These are phyloP conservation scores for Crocodylus rhombifer DNA, from an alignment of 2,797 vertebrate genomes.

Conservation along the genomic window DNA sequence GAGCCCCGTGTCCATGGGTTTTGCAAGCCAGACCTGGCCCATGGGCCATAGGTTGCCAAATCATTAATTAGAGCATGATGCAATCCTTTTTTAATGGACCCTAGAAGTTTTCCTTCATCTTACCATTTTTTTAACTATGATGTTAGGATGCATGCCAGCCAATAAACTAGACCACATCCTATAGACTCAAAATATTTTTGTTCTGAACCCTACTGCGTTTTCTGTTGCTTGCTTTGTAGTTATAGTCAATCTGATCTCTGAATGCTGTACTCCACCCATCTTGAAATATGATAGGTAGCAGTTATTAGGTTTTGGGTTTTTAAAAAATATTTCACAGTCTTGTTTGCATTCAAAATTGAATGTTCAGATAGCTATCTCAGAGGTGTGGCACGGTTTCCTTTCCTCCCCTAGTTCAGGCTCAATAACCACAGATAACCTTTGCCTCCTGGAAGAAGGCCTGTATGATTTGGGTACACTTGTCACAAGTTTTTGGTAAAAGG, in stretches of 20 bases:
- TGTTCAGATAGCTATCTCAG: conserved; percentile 31
- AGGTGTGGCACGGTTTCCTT: conserved; percentile 70
- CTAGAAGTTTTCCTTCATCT: not conserved
- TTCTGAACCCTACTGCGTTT: conserved; percentile 24
- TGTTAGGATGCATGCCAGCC: not conserved
- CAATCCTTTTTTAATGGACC: conserved; percentile 40
- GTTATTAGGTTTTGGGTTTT: not conserved
- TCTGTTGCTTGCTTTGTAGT: conserved; percentile 48
- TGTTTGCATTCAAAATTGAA: conserved; percentile 31
- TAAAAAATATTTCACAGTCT: conserved; percentile 51
- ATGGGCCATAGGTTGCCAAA: too few relatives aligned
- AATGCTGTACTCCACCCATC: conserved; percentile 57
- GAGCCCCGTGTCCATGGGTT: too few relatives aligned
- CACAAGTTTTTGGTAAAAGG: conserved; percentile 14
- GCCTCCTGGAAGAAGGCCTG: conserved; percentile 58
- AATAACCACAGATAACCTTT: conserved; percentile 77
- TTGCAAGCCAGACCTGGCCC: too few relatives aligned
- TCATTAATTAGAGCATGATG: not conserved
- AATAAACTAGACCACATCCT: conserved; percentile 64
- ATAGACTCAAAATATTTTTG: conserved; percentile 67
- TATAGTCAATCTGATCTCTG: conserved; percentile 49
- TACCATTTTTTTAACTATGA: conserved; percentile 11
- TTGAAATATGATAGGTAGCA: conserved; percentile 43
- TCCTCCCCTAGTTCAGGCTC: conserved; percentile 67
- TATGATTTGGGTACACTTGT: conserved; percentile 81